Evolutionary conservation across 2,888 invertebrate genomes (phyloP).

Genomic region (Crossocerus cetratus): DNA sequence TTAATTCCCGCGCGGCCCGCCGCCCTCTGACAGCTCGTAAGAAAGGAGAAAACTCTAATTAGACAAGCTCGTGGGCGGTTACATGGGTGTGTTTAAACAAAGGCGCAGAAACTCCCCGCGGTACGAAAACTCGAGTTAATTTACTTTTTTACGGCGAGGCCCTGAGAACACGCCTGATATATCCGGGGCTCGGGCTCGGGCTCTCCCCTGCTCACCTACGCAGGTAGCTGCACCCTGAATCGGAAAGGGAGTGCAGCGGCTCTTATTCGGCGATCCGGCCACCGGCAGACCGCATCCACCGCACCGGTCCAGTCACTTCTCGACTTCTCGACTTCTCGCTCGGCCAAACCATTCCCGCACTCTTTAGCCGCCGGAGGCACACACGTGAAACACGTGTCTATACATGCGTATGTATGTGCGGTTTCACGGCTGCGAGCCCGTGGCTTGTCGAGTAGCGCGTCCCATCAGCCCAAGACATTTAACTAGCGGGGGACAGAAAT

Average conservation of each 20-base stretch:
- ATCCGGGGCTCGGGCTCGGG: no score
- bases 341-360: conserved; percentile 23
- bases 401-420: conserved; percentile 12
- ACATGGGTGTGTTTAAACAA: conserved; percentile 1
- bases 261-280: conserved; percentile 17
- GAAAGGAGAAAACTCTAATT: not conserved
- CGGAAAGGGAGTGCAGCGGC: conserved; percentile 5
- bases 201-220: conserved; percentile 42
- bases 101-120: not conserved
- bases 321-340: conserved; percentile 43
- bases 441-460: not conserved
- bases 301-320: conserved; percentile 33
- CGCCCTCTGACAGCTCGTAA: not conserved
- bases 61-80: not conserved
- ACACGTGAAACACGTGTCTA: conserved; percentile 26
- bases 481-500: conserved; percentile 35
- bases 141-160: conserved; percentile 16
- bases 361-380: conserved; percentile 25
- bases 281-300: not conserved
- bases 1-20: not conserved
- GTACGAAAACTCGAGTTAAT: not conserved
- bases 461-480: not conserved
- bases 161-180: conserved; percentile 14
- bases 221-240: conserved; percentile 45
- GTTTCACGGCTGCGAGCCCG: conserved; percentile 23